Evolutionary conservation across 1,140 invertebrate genomes (phyloP).

Genomic region (Cydia splendana): DNA sequence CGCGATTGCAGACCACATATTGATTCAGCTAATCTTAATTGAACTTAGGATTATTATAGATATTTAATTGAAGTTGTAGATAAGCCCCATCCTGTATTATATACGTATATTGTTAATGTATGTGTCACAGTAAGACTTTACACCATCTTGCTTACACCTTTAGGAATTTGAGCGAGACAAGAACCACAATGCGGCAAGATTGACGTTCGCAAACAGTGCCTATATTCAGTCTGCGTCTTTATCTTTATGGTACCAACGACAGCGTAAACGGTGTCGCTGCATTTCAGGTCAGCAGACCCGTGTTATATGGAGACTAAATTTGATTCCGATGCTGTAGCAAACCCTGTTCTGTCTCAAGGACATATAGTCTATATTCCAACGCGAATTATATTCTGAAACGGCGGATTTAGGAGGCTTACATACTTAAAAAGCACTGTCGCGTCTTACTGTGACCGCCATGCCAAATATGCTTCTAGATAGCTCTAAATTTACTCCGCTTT

Average conservation of each 20-base stretch:
- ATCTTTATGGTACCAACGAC: background rate
- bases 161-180: slow-evolving; percentile 5
- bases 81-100: slow-evolving; percentile 32
- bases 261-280: background rate
- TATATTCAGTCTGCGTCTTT: background rate
- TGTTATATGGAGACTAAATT: background rate
- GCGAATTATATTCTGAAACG: background rate
- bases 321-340: background rate
- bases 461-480: slow-evolving; percentile 33
- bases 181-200: background rate
- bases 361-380: background rate
- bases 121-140: slow-evolving; percentile 20
- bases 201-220: background rate
- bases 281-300: background rate
- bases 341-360: background rate
- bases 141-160: background rate
- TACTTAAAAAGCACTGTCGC: background rate
- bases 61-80: slow-evolving; percentile 22
- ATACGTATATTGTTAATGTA: background rate
- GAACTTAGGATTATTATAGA: slow-evolving; percentile 13
- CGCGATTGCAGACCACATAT: background rate
- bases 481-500: slow-evolving; percentile 40
- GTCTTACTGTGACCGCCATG: slow-evolving; percentile 9
- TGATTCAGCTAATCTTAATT: slow-evolving; percentile 5
- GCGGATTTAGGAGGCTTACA: background rate